Evolutionary conservation across 2,888 invertebrate genomes (phyloP).

Genomic region (Lasioglossum malachurum): DNA sequence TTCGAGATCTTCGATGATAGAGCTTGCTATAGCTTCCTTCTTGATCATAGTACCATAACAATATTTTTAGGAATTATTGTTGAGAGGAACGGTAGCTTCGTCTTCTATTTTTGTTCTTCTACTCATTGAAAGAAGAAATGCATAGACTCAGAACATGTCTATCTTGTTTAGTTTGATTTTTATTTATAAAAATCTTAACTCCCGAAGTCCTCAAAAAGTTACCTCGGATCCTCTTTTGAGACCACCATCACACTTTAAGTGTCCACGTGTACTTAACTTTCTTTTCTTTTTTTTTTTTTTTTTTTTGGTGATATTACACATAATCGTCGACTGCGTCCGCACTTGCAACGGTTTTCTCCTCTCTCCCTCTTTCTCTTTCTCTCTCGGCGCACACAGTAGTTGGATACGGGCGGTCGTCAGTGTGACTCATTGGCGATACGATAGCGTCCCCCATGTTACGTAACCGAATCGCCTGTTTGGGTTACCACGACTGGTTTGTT

Average conservation of each 20-base stretch:
- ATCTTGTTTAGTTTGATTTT: no score
- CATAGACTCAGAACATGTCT: no score
- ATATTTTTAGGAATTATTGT: not conserved
- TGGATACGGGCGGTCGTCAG: conserved; percentile 69
- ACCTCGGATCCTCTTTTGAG: no score
- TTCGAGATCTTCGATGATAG: not conserved
- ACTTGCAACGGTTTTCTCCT: conserved; percentile 22
- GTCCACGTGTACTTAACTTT: no score
- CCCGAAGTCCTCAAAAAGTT: no score
- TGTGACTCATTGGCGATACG: conserved; percentile 80
- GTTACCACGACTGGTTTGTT: conserved; percentile 77
- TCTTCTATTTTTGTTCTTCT: no score
- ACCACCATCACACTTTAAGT: not conserved
- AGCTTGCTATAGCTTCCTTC: not conserved
- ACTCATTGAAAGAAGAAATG: no score
- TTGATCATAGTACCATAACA: not conserved
- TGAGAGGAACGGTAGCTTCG: not conserved
- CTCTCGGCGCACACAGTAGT: conserved; percentile 19
- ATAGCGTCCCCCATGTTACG: conserved; percentile 78
- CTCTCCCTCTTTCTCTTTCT: not conserved
- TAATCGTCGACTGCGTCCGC: conserved; percentile 17
- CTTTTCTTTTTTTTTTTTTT: conserved; percentile 1
- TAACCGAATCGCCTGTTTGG: conserved; percentile 80
- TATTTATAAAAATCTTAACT: no score
- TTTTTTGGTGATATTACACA: not conserved